Percentiles rank a stretch among this genome's conserved stretches.
Evolutionary conservation across 2,888 invertebrate species (phyloP).

Genomic region (Matsumyia berberina): DNA sequence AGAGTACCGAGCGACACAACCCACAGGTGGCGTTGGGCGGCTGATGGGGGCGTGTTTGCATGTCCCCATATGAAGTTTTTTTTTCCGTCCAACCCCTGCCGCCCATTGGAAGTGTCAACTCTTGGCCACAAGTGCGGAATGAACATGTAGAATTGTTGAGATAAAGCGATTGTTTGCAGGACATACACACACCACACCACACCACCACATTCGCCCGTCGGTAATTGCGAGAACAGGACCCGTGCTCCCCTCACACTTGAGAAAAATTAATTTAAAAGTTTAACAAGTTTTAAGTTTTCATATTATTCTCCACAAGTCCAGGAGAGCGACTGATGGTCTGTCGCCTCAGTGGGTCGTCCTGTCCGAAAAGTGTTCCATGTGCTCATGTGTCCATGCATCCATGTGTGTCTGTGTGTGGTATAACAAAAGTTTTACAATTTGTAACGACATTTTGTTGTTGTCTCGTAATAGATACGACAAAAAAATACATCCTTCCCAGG

Average conservation of each 20-base stretch:
- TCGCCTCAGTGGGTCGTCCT: background rate
- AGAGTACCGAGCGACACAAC: constrained; percentile 40
- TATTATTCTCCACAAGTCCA: constrained; percentile 48
- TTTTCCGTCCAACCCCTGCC: background rate
- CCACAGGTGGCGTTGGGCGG: constrained; percentile 56
- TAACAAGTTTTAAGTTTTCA: constrained; percentile 73
- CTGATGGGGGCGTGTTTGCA: background rate
- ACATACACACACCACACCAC: background rate
- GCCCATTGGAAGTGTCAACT: constrained; percentile 51
- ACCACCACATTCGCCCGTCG: no score
- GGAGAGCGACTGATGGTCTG: background rate
- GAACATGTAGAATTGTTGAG: constrained; percentile 51
- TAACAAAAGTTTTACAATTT: constrained; percentile 74
- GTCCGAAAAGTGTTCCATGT: background rate
- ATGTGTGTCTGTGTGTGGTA: constrained; percentile 50
- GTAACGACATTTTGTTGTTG: constrained; percentile 61
- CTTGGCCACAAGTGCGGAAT: constrained; percentile 61
- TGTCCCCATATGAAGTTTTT: no score
- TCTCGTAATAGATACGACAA: constrained; percentile 31
- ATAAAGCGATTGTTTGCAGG: constrained; percentile 47
- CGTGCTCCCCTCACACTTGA: constrained; percentile 24
- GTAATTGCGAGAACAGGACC: background rate
- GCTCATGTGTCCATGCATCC: background rate
- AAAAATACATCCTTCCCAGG: constrained; percentile 4
- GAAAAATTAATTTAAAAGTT: constrained; percentile 76